phyloP scores from a whole-genome alignment of 2,797 vertebrate species.

The Luscinia megarhynchos region DNA sequence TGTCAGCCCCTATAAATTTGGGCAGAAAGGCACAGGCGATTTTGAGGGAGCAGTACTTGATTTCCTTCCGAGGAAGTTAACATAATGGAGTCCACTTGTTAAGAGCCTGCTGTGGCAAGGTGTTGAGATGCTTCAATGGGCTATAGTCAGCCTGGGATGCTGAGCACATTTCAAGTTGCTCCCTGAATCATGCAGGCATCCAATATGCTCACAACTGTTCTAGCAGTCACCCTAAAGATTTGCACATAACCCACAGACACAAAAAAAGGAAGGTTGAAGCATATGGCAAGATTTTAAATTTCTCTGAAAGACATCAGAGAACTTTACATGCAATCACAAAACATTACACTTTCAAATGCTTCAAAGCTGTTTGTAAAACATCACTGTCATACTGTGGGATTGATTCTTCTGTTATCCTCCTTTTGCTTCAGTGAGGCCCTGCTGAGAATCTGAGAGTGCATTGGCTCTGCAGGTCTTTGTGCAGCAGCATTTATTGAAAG shows the following conservation, averaged over 20 bases:
- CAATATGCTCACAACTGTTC: conserved; percentile 4
- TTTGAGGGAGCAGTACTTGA: conserved; percentile 27
- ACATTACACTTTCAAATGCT: neutral
- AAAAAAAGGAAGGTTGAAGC: conserved; percentile 28
- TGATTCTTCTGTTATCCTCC: neutral
- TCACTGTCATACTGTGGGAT: neutral
- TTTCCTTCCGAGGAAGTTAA: conserved; percentile 30
- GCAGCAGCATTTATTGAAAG: neutral
- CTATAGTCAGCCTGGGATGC: neutral
- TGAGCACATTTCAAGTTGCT: conserved; percentile 1
- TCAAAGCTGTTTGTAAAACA: neutral
- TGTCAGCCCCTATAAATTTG: conserved; percentile 17
- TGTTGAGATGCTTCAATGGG: conserved; percentile 6
- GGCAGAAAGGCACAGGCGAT: neutral
- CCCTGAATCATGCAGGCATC: neutral
- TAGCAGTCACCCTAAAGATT: conserved; percentile 12
- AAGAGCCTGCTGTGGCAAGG: neutral
- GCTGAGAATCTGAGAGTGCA: neutral
- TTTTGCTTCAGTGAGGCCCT: neutral
- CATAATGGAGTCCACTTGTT: conserved; percentile 8
- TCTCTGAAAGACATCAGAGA: conserved; percentile 2
- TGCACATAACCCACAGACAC: conserved; percentile 25
- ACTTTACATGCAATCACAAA: conserved; percentile 15
- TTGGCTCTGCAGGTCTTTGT: neutral
- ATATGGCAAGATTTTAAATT: conserved; percentile 23